A percentile compares a stretch with the other conserved stretches of the same genome.
These are phyloP conservation scores for Macrotus californicus DNA, from an alignment of 2,113 vertebrate genomes.

Conservation along the genomic window DNA sequence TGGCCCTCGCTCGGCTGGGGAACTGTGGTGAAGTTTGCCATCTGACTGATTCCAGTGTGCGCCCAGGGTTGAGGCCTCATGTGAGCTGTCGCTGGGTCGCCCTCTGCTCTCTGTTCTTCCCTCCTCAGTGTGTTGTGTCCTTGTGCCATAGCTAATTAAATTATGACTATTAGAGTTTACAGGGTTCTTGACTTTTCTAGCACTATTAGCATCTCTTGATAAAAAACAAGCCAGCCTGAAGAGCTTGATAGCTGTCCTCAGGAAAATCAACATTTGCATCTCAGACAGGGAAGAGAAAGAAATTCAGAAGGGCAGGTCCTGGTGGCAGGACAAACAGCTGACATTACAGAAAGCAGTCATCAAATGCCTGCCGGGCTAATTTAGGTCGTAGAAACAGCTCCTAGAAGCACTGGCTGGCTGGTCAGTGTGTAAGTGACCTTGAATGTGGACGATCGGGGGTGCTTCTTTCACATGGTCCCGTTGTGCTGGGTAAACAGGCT, in stretches of 20 bases:
- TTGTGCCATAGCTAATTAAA: neutral
- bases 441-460: conserved; percentile 47
- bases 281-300: neutral
- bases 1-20: accelerated
- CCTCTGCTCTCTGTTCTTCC: neutral
- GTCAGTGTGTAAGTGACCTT: neutral
- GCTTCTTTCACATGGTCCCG: conserved; percentile 51
- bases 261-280: neutral
- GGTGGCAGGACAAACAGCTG: neutral
- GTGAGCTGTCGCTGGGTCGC: neutral
- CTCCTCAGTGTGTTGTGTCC: neutral
- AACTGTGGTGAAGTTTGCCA: neutral
- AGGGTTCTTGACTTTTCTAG: neutral
- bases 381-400: neutral
- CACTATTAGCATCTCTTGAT: neutral
- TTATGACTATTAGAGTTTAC: neutral
- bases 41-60: neutral
- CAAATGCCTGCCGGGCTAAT: neutral
- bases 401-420: neutral
- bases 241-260: neutral
- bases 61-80: neutral
- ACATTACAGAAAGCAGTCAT: neutral
- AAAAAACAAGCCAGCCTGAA: neutral
- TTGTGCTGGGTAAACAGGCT: conserved; percentile 71
- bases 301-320: neutral